Evolutionary conservation across 1,140 invertebrate genomes (phyloP), one percentile per base, ranked within the genome.

Genomic region (Papilio polytes): DNA sequence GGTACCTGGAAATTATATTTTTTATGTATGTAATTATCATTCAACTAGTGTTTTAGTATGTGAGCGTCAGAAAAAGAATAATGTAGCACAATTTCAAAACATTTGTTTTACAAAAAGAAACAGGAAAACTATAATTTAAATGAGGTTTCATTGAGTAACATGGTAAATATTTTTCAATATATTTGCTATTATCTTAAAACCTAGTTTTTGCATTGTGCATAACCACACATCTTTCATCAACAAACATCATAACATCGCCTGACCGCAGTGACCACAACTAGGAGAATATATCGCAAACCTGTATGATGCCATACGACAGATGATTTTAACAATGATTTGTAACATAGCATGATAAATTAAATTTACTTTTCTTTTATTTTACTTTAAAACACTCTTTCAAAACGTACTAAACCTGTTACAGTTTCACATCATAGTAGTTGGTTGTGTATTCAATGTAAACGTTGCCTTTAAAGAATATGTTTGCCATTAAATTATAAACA

Each of bases 1-100:
- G 92, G 92, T 0, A 90, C 81, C 93, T 94, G 73, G n/a, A 66
- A 59, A 51, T 59, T n/a, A 73, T 74, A 36, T 13, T 80, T 78
- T 63, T 63, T 26, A 12, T 63, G 10, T 7, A 31, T 31, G 10
- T 31, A 13, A 31, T 15, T 70, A 12, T 20, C 53, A 20, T n/a
- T 56, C 53, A 10, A 56, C 2, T 15, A 12, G 0, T 48, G 46
- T n/a, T n/a, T 56, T 56, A 20, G 8, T n/a, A 56, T 41, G 36
- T n/a, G 0, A 20, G 15, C 53, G 3, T 15, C 48, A 12, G 9
- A 46, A 7, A 46, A 46, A 46, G 46, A 46, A 46, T 10, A 46
- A 13, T 12, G 46, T 46, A 46, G 8, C 7, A 46, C 8, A 12
- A 10, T 12, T 48, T 48, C 13, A 18, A 51, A 51, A 51, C 12